Evolutionary conservation across 2,888 invertebrate species (phyloP).

Genomic region (Meghimatium bilineatum): DNA sequence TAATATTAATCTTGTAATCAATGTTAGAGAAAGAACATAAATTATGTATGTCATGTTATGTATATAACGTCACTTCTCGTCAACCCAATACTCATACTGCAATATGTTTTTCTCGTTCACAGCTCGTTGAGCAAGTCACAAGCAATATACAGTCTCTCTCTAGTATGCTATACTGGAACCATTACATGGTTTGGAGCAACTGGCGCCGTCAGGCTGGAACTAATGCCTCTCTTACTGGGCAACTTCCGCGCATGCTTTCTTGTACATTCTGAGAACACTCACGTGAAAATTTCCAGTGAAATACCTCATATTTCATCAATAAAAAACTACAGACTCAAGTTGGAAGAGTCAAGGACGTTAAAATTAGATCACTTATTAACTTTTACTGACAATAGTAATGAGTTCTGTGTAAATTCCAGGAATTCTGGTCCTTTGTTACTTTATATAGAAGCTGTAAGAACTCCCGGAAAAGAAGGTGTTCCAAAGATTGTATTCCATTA

Average conservation of each 20-base stretch:
- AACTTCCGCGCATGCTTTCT: constrained; percentile 41
- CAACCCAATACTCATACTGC: not conserved
- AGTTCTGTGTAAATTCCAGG: constrained; percentile 33
- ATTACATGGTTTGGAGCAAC: constrained; percentile 45
- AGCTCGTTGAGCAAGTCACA: constrained; percentile 31
- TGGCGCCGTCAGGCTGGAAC: constrained; percentile 35
- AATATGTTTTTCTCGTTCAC: not conserved
- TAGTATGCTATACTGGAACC: constrained; percentile 44
- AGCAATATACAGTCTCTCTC: constrained; percentile 34
- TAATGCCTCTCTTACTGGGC: constrained; percentile 36
- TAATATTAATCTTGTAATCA: too few relatives aligned
- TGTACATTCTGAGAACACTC: constrained; percentile 26
- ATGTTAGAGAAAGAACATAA: too few relatives aligned
- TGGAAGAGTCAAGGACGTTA: not conserved
- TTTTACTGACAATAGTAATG: not conserved
- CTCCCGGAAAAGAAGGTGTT: constrained; percentile 17
- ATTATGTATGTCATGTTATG: too few relatives aligned
- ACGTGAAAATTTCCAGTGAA: constrained; percentile 38
- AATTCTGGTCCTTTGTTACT: constrained; percentile 28
- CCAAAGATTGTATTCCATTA: constrained; percentile 44
- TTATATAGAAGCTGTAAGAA: constrained; percentile 35
- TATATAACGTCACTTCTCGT: not conserved
- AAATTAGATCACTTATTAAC: constrained; percentile 33
- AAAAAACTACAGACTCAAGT: constrained; percentile 23
- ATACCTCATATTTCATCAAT: not conserved